phyloP scores from a whole-genome alignment of 2,797 vertebrate species.

The Melanotaenia parkinsoni region DNA sequence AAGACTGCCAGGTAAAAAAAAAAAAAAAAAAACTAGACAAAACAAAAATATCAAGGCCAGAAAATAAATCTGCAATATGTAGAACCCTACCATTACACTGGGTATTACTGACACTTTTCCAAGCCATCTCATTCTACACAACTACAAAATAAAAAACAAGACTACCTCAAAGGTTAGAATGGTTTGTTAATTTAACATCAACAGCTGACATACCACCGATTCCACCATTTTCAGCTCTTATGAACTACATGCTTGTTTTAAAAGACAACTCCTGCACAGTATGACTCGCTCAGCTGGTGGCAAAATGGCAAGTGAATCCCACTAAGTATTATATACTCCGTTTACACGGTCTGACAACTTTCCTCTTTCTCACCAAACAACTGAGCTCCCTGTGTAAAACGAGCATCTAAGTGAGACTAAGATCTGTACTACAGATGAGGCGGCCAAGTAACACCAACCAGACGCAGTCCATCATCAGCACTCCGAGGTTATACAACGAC shows the following conservation, averaged over 20 bases:
- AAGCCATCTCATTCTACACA: neutral
- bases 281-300: slow-evolving; percentile 55
- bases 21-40: neutral
- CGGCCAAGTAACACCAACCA: slow-evolving; percentile 97
- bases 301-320: slow-evolving; percentile 28
- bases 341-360: slow-evolving; percentile 22
- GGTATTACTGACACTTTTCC: neutral
- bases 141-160: neutral
- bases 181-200: neutral
- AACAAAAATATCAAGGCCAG: neutral
- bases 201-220: neutral
- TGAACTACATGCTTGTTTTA: neutral
- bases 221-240: neutral
- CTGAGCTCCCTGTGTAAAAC: slow-evolving; percentile 43
- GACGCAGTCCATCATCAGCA: slow-evolving; percentile 95
- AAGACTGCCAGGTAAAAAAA: neutral
- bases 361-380: slow-evolving; percentile 20
- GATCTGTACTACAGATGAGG: slow-evolving; percentile 90
- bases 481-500: slow-evolving; percentile 77
- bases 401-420: slow-evolving; percentile 60
- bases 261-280: neutral
- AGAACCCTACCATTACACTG: neutral
- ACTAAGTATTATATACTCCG: slow-evolving; percentile 4
- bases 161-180: neutral
- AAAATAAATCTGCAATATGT: neutral